Evolutionary conservation across 2,888 invertebrate genomes (phyloP).

Genomic region (Pecten maximus): DNA sequence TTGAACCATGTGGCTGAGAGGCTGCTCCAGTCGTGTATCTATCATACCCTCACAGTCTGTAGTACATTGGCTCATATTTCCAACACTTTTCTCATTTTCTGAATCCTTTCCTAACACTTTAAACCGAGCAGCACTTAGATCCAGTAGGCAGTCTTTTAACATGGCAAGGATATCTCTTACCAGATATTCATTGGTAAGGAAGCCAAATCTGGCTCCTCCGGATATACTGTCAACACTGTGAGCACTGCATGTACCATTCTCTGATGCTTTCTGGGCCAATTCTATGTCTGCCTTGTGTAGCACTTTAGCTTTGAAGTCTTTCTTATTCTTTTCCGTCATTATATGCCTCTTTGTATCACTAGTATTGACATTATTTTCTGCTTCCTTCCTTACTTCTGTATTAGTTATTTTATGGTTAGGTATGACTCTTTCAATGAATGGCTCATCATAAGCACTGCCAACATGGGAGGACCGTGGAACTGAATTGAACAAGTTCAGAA

Average conservation of each 20-base stretch:
- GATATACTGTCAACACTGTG: constrained; percentile 61
- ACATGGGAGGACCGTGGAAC: background rate
- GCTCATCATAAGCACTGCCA: constrained; percentile 66
- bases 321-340: constrained; percentile 35
- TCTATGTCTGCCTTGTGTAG: constrained; percentile 45
- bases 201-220: constrained; percentile 67
- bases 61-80: background rate
- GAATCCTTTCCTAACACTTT: constrained; percentile 66
- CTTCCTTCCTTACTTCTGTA: constrained; percentile 1
- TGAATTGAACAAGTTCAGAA: background rate
- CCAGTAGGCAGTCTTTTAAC: constrained; percentile 76
- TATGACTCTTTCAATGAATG: constrained; percentile 58
- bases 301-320: background rate
- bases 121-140: constrained; percentile 71
- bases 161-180: constrained; percentile 76
- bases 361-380: constrained; percentile 37
- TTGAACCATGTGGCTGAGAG: constrained; percentile 66
- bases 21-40: constrained; percentile 66
- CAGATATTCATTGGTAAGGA: constrained; percentile 76
- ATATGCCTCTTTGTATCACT: constrained; percentile 33
- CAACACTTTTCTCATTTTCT: constrained; percentile 53
- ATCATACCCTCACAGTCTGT: constrained; percentile 48
- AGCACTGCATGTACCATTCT: constrained; percentile 56
- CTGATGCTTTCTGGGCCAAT: constrained; percentile 57
- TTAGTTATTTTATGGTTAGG: constrained; percentile 15